Evolutionary conservation across 2,888 invertebrate species (phyloP).

Genomic region (Caenorhabditis wallacei): DNA sequence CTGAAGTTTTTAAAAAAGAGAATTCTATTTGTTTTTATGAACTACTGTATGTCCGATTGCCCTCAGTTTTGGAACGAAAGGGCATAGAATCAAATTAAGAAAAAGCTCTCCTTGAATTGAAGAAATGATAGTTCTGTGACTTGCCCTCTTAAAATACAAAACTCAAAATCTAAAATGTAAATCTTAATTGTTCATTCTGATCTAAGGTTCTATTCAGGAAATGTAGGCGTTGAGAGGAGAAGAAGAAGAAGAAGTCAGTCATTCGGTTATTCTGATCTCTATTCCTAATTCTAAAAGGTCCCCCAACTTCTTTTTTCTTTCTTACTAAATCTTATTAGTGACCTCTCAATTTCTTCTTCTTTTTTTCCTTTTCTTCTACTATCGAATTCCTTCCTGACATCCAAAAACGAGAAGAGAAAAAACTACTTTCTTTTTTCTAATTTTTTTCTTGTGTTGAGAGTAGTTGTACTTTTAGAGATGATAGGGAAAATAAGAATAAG

Average conservation of each 20-base stretch:
- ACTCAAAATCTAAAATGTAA: constrained; percentile 14
- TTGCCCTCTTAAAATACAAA: constrained; percentile 7
- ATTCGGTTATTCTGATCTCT: constrained; percentile 33
- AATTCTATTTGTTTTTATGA: too few species aligned
- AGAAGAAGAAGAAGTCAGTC: too few species aligned
- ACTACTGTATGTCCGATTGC: too few species aligned
- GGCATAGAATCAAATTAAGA: too few species aligned
- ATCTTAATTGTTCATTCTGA: constrained; percentile 35
- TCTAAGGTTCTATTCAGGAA: constrained; percentile 9
- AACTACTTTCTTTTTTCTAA: constrained; percentile 1
- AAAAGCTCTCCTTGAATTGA: too few species aligned
- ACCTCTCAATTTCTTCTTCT: constrained; percentile 23
- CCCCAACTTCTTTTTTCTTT: constrained; percentile 15
- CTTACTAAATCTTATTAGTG: constrained; percentile 56
- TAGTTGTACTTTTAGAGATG: constrained; percentile 29
- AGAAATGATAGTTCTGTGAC: not conserved
- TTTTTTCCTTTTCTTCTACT: constrained; percentile 13
- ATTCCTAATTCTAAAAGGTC: constrained; percentile 39
- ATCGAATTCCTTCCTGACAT: constrained; percentile 40
- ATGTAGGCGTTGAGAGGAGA: constrained; percentile 26
- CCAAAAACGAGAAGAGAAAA: too few species aligned
- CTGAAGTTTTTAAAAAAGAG: too few species aligned
- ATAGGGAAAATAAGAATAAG: too few species aligned
- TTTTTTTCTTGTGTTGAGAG: constrained; percentile 18
- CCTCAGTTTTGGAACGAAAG: too few species aligned